phyloP scores from a whole-genome alignment of 2,888 invertebrate species.

The Brachylomia viminalis region DNA sequence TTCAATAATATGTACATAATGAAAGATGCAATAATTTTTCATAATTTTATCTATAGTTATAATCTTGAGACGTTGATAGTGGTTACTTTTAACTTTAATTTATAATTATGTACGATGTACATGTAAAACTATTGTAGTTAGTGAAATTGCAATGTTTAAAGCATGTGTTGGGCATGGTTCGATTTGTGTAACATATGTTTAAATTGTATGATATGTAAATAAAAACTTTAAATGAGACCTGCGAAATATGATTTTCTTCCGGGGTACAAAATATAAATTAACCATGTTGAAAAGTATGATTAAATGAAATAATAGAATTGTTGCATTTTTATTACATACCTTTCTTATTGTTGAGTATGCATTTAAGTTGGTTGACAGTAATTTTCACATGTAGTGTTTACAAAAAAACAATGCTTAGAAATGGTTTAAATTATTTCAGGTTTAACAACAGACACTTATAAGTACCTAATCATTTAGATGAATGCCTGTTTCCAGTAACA shows the following conservation, averaged over 20 bases:
- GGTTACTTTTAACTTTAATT: constrained; percentile 75
- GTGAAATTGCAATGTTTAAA: constrained; percentile 84
- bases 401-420: neutral
- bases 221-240: constrained; percentile 87
- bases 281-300: constrained; percentile 90
- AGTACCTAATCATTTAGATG: too few species aligned
- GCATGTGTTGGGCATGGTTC: constrained; percentile 80
- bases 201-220: constrained; percentile 90
- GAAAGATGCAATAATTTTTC: constrained; percentile 88
- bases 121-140: constrained; percentile 87
- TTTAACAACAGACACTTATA: neutral
- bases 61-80: constrained; percentile 81
- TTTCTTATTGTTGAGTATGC: neutral
- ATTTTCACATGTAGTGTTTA: neutral
- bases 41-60: constrained; percentile 84
- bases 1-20: constrained; percentile 83
- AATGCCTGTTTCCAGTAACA: neutral
- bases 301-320: constrained; percentile 86
- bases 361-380: neutral
- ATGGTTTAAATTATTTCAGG: neutral
- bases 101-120: constrained; percentile 86
- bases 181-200: constrained; percentile 85
- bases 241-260: constrained; percentile 90
- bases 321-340: constrained; percentile 69
- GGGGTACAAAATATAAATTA: constrained; percentile 90